phyloP scores from a whole-genome alignment of 2,113 vertebrate genomes.

The Lepisosteus oculatus region DNA sequence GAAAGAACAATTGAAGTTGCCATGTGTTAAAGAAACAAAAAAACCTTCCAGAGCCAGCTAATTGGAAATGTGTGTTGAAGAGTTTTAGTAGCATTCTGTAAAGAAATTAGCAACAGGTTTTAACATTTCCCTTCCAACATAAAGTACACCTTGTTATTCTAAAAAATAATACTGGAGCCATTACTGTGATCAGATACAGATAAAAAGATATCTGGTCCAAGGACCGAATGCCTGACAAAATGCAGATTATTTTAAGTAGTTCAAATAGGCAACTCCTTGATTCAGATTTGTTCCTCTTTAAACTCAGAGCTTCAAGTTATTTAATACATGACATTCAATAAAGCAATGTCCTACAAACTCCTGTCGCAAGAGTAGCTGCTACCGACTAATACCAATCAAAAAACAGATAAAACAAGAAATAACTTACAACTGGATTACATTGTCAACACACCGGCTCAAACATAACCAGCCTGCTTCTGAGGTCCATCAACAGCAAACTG shows the following conservation, averaged over 20 bases:
- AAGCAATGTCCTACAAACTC: too few species aligned
- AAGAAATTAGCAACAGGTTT: slow-evolving; percentile 3
- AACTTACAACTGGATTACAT: too few species aligned
- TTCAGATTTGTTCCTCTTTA: too few species aligned
- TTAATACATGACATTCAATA: too few species aligned
- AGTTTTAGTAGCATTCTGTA: neutral
- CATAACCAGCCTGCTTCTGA: too few species aligned
- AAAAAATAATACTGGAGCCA: neutral
- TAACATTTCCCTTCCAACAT: slow-evolving; percentile 7
- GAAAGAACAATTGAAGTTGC: neutral
- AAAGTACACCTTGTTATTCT: slow-evolving; percentile 13
- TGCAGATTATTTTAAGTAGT: neutral
- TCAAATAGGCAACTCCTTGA: neutral
- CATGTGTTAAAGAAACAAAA: slow-evolving; percentile 4
- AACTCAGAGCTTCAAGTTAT: too few species aligned
- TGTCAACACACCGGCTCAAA: too few species aligned
- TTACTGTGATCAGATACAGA: neutral
- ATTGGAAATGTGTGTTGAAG: slow-evolving; percentile 19
- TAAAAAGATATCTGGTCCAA: neutral
- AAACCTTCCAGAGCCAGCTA: neutral
- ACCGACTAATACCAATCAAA: too few species aligned
- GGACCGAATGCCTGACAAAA: neutral
- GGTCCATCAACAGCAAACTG: too few species aligned
- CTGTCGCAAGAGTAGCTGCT: too few species aligned
- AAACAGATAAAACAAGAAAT: too few species aligned